Evolutionary conservation across 2,888 invertebrate species (phyloP), one percentile per base, ranked within the genome.

Genomic region (Lepidochitona cinerea): DNA sequence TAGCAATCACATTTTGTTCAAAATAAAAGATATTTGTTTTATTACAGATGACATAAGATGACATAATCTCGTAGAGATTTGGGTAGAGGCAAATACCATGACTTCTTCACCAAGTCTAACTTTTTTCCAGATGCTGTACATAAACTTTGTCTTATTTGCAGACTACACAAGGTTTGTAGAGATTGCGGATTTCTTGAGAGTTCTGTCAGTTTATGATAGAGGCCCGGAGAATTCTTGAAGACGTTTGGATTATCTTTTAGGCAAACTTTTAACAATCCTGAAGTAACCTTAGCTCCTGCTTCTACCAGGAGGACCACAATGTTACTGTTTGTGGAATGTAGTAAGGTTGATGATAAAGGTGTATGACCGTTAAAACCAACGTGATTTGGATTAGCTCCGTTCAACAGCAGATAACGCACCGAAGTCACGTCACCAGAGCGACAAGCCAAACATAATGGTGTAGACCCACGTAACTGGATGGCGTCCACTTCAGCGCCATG

Each of bases 381-480:
- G 73, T 83, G 83, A 74, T 85, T 86, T n/a, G 85, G 85, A 67
- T 85, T 79, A 1, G 86, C 85, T 6, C 86, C 86, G 73, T 86
- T 85, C 26, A 84, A 73, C 4, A 86, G 71, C 14, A 86, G 71
- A 18, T 85, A 78, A 32, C 83, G 72, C 0, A 82, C 82, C 0
- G 82, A 83, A 3, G 81, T 78, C 32, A 74, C 81, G 69, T 79
- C 79, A 6, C 79, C 83, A 6, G 82, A 75, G 14, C 83, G 80
- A 68, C 84, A 84, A 4, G 86, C 83, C 26, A 86, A 70, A 35
- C 83, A 80, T 12, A 86, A 78, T 3, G 86, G 75, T 2, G 85
- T 85, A 68, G 85, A 85, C 0, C 86, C 86, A 37, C 85, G 79
- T 18, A 85, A 73, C 75, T 85, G 85, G 0, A 81, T 75, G 18